A percentile compares a stretch with the other conserved stretches of the same genome.
phyloP scores from a whole-genome alignment of 2,113 vertebrate species.

The Pluvianellus socialis region DNA sequence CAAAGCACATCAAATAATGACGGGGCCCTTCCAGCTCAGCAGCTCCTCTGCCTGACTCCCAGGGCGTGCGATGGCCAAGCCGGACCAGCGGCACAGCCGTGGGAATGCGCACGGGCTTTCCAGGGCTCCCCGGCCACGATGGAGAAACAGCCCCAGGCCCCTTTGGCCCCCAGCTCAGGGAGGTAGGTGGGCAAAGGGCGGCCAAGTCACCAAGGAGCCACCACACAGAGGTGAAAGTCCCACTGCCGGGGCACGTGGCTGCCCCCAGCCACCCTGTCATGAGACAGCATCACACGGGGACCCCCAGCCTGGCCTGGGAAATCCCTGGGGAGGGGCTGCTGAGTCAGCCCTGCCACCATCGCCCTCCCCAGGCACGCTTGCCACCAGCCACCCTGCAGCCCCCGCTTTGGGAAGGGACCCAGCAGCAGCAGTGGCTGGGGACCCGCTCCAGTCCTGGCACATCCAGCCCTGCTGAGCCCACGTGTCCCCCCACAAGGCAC shows the following conservation, averaged over 20 bases:
- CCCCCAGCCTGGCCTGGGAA: background rate
- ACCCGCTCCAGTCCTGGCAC: background rate
- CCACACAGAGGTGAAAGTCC: background rate
- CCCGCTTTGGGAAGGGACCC: background rate
- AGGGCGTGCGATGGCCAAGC: background rate
- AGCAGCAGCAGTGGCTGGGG: background rate
- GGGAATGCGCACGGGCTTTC: background rate
- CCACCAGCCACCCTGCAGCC: background rate
- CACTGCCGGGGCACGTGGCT: background rate
- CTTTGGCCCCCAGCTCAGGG: background rate
- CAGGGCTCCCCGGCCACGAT: fast-evolving
- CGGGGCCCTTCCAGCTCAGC: background rate
- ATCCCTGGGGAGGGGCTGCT: background rate
- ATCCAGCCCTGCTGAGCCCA: background rate
- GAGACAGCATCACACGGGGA: background rate
- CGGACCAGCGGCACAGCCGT: background rate
- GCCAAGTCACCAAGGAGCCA: background rate
- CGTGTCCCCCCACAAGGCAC: fast-evolving
- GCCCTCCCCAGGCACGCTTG: background rate
- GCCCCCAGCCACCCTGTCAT: background rate
- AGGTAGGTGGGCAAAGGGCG: background rate
- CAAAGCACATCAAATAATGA: constrained; percentile 17
- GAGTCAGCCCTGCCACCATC: background rate
- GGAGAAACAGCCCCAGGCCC: background rate
- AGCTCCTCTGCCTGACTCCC: background rate